These are phyloP conservation scores for Sepioteuthis lessoniana DNA, from an alignment of 2,888 invertebrate genomes.

Conservation along the genomic window DNA sequence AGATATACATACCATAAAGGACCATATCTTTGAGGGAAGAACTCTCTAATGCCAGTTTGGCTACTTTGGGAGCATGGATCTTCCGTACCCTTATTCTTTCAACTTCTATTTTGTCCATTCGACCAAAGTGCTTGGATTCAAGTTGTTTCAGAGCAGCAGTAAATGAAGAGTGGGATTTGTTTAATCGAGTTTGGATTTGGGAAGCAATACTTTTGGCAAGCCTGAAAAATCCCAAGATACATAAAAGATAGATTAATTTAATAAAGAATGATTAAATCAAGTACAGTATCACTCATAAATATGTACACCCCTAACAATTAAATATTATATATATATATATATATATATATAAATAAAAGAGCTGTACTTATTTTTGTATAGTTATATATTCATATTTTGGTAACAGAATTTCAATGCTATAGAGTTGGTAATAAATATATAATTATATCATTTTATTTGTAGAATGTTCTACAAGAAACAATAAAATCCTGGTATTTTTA, in stretches of 20 bases:
- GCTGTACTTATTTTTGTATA: too few species aligned
- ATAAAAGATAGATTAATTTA: neutral
- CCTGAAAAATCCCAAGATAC: slow-evolving; percentile 69
- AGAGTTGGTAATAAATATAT: too few species aligned
- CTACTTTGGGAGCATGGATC: slow-evolving; percentile 86
- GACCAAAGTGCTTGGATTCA: slow-evolving; percentile 81
- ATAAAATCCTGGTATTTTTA: too few species aligned
- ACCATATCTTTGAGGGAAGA: slow-evolving; percentile 87
- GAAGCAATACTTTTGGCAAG: slow-evolving; percentile 83
- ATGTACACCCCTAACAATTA: too few species aligned
- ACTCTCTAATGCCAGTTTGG: slow-evolving; percentile 87
- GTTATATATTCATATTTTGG: too few species aligned
- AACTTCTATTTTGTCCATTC: slow-evolving; percentile 87
- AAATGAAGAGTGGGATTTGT: slow-evolving; percentile 86
- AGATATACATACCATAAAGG: slow-evolving; percentile 79
- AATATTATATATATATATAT: too few species aligned
- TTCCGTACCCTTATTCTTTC: slow-evolving; percentile 80
- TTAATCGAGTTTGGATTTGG: slow-evolving; percentile 85
- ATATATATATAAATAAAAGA: too few species aligned
- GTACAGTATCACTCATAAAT: neutral
- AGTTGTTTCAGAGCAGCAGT: slow-evolving; percentile 83
- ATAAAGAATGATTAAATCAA: neutral
- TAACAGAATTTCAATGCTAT: too few species aligned
- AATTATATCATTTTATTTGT: too few species aligned
- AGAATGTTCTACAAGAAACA: too few species aligned